Conservation (phyloP, 2,797 vertebrate genomes). For the Macroramphosus scolopax region DNA sequence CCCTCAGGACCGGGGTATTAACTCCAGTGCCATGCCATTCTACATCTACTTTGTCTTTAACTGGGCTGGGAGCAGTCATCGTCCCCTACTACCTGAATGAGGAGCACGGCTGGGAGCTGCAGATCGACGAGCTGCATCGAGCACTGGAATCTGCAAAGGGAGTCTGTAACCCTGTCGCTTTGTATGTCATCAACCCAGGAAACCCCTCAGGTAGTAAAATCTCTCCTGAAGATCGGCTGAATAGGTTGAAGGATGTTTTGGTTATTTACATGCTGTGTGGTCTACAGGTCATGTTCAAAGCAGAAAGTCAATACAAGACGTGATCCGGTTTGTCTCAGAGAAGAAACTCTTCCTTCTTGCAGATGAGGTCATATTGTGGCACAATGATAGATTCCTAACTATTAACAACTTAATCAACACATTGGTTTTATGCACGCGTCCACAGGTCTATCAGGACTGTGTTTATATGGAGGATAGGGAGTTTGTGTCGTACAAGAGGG, state of each 20-base stretch:
- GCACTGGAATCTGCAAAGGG: conserved; percentile 56
- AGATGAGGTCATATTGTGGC: conserved; percentile 78
- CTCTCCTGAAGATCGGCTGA: not conserved
- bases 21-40: conserved; percentile 59
- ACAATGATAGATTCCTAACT: not conserved
- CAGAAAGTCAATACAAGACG: conserved; percentile 80
- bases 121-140: conserved; percentile 64
- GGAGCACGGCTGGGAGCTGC: conserved; percentile 73
- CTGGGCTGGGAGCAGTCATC: conserved; percentile 31
- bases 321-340: conserved; percentile 86
- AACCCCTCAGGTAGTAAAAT: conserved; percentile 73
- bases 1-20: conserved; percentile 65
- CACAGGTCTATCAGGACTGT: conserved; percentile 80
- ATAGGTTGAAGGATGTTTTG: not conserved
- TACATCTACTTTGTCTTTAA: conserved; percentile 22
- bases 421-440: not conserved
- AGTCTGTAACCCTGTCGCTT: conserved; percentile 64
- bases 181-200: conserved; percentile 81
- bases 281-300: conserved; percentile 84
- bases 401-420: not conserved
- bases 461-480: conserved; percentile 69
- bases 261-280: conserved; percentile 10
- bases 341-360: conserved; percentile 86
- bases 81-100: conserved; percentile 76
- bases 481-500: conserved; percentile 89